Evolutionary conservation across 1,140 invertebrate species (phyloP).

Genomic region (Saccostrea echinata): DNA sequence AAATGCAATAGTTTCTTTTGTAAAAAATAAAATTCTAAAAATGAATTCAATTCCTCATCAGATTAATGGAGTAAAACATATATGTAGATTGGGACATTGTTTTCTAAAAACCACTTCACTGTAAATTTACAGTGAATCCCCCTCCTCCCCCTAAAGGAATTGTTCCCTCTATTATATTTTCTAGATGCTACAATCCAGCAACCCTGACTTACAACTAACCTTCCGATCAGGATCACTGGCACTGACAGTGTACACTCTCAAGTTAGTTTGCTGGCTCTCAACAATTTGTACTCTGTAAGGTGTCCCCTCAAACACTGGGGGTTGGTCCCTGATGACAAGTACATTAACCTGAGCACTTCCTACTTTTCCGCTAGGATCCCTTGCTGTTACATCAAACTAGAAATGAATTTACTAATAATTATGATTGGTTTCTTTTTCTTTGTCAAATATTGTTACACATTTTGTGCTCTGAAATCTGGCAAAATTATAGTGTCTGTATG

Average conservation of each 20-base stretch:
- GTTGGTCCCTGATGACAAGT: slow-evolving; percentile 59
- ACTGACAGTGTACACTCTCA: slow-evolving; percentile 53
- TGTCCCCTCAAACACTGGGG: slow-evolving; percentile 56
- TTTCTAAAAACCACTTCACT: no score
- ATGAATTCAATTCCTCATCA: no score
- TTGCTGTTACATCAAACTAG: slow-evolving; percentile 49
- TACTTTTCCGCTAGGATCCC: slow-evolving; percentile 26
- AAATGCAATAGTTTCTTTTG: no score
- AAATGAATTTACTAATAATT: background rate
- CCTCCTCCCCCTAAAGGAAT: background rate
- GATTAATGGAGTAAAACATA: no score
- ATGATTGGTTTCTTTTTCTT: background rate
- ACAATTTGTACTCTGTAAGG: slow-evolving; percentile 34
- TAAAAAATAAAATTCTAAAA: no score
- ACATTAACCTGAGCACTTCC: slow-evolving; percentile 59
- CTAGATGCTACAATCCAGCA: background rate
- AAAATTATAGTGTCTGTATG: background rate
- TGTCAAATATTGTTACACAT: background rate
- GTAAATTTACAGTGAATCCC: no score
- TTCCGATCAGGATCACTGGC: slow-evolving; percentile 61
- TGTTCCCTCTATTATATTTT: background rate
- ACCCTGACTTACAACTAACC: slow-evolving; percentile 50
- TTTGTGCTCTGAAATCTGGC: background rate
- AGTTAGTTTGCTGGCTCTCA: slow-evolving; percentile 3
- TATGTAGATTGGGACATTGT: no score